A percentile compares a stretch with the other conserved stretches of the same genome.
Evolutionary conservation across 2,797 vertebrate genomes (phyloP).

Genomic region (Sardinella longiceps): DNA sequence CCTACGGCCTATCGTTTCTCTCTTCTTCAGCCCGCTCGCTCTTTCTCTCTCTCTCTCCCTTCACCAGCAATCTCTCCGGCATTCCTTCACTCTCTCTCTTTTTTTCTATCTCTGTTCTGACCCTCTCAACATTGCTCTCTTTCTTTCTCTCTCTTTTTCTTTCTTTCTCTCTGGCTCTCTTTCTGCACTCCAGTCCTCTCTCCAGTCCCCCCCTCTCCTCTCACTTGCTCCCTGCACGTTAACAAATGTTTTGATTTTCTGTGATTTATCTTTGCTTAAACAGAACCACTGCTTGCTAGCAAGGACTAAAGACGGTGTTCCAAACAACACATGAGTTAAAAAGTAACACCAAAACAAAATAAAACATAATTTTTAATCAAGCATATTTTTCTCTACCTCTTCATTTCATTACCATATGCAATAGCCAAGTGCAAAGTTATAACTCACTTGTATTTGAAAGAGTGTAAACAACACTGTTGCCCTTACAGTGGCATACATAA

Average conservation of each 20-base stretch:
- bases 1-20: too few relatives aligned
- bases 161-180: too few relatives aligned
- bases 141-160: too few relatives aligned
- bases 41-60: too few relatives aligned
- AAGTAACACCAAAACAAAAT: neutral
- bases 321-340: neutral
- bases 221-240: too few relatives aligned
- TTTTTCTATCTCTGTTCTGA: too few relatives aligned
- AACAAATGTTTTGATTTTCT: neutral
- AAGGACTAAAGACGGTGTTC: neutral
- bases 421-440: slow-evolving; percentile 46
- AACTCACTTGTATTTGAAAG: slow-evolving; percentile 42
- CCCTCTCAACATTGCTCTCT: too few relatives aligned
- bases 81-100: too few relatives aligned
- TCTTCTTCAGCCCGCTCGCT: too few relatives aligned
- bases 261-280: neutral
- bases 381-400: neutral
- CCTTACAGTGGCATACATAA: slow-evolving; percentile 47
- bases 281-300: neutral
- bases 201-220: too few relatives aligned
- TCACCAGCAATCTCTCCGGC: too few relatives aligned
- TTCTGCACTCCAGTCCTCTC: too few relatives aligned
- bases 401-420: neutral
- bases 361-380: neutral
- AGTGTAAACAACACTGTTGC: slow-evolving; percentile 44